Percentiles rank a stretch among this genome's conserved stretches.
These are phyloP conservation scores for Musca domestica DNA, from an alignment of 1,140 invertebrate genomes.

Conservation along the genomic window DNA sequence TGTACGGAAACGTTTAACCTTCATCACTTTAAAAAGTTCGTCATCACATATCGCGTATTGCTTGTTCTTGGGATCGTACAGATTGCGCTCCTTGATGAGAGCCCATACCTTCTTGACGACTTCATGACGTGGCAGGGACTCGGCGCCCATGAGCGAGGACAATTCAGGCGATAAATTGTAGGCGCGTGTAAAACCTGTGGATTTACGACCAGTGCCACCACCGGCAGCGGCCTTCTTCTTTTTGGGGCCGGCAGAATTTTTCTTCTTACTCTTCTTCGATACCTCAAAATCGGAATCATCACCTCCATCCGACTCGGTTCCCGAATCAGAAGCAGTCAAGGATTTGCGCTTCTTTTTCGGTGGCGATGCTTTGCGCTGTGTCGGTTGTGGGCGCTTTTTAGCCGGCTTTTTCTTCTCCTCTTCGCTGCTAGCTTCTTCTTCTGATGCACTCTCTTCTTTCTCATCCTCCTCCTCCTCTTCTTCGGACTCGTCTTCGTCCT, in stretches of 20 bases:
- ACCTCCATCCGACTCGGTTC: conserved; percentile 72
- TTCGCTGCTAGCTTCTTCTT: conserved; percentile 53
- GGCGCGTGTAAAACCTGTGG: conserved; percentile 76
- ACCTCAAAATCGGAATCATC: conserved; percentile 78
- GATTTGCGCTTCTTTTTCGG: conserved; percentile 61
- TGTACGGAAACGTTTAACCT: conserved; percentile 84
- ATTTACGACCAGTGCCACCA: conserved; percentile 54
- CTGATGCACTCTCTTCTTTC: conserved; percentile 63
- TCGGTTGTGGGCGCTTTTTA: conserved; percentile 53
- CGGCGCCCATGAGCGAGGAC: conserved; percentile 79
- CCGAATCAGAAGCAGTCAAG: conserved; percentile 51
- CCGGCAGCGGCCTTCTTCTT: conserved; percentile 28
- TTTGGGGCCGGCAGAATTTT: conserved; percentile 51
- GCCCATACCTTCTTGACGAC: conserved; percentile 91
- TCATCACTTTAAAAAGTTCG: conserved; percentile 84
- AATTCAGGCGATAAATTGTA: conserved; percentile 83
- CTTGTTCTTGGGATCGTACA: conserved; percentile 92
- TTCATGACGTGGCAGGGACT: conserved; percentile 84
- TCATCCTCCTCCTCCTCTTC: conserved; percentile 59
- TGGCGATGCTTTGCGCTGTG: conserved; percentile 49
- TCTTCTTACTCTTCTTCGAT: conserved; percentile 51
- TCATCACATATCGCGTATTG: conserved; percentile 93
- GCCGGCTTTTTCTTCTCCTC: conserved; percentile 45
- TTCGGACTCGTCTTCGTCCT: conserved; percentile 54
- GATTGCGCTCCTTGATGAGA: conserved; percentile 87